Conservation (phyloP, 2,797 vertebrate genomes). For the Sebastes alutus region DNA sequence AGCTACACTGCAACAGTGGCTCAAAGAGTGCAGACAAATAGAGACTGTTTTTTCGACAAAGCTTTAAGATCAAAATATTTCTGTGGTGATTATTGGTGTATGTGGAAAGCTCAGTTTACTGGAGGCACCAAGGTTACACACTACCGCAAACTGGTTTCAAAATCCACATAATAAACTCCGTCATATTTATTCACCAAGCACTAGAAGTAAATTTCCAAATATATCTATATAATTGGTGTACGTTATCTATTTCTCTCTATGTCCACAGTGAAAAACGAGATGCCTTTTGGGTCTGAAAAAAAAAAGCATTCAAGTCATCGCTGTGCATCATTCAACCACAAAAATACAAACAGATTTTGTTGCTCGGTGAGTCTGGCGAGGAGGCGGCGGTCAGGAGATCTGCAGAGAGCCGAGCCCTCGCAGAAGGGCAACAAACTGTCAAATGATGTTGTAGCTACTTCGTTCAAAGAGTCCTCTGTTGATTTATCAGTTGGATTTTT, state of each 20-base stretch:
- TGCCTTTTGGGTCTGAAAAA: constrained; percentile 16
- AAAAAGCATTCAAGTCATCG: constrained; percentile 34
- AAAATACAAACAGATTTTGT: constrained; percentile 56
- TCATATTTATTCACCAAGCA: constrained; percentile 11
- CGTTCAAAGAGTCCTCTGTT: constrained; percentile 17
- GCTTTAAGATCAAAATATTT: neutral
- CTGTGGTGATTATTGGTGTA: neutral
- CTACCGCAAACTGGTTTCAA: neutral
- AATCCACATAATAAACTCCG: neutral
- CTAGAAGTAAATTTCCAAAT: constrained; percentile 22
- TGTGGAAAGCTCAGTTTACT: neutral
- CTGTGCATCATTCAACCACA: constrained; percentile 40
- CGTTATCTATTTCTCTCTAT: constrained; percentile 22
- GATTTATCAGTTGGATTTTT: constrained; percentile 30
- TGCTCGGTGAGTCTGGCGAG: constrained; percentile 43
- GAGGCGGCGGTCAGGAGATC: neutral
- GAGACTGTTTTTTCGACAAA: neutral
- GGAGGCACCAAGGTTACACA: neutral
- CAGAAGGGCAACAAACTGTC: constrained; percentile 16
- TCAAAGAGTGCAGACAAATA: neutral
- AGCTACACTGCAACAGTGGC: neutral
- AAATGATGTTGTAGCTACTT: constrained; percentile 8
- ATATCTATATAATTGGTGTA: neutral
- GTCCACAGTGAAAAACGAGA: constrained; percentile 32
- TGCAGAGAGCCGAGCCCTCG: constrained; percentile 16